phyloP scores from a whole-genome alignment of 2,797 vertebrate species.

The Chaetodon trifasciatus region DNA sequence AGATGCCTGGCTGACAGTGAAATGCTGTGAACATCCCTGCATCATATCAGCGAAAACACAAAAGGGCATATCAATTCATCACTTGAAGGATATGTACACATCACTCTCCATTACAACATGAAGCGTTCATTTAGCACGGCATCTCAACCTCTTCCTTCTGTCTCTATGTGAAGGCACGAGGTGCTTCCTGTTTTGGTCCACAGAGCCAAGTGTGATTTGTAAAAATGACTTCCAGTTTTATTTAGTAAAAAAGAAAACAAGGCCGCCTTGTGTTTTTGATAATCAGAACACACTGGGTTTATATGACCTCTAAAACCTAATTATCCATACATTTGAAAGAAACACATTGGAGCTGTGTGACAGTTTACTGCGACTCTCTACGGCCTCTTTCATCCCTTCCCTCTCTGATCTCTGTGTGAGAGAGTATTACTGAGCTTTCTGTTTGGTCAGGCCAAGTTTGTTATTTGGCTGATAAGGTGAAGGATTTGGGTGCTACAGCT shows the following conservation, averaged over 20 bases:
- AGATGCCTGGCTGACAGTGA: too few species aligned
- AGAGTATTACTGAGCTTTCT: neutral
- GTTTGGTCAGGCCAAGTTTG: neutral
- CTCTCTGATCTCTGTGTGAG: neutral
- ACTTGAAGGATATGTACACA: too few species aligned
- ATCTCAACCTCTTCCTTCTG: neutral
- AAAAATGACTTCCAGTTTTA: neutral
- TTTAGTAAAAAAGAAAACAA: neutral
- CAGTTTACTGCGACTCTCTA: neutral
- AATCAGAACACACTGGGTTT: neutral
- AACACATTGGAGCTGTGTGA: neutral
- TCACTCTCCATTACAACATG: neutral
- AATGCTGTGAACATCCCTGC: too few species aligned
- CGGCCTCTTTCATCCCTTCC: neutral
- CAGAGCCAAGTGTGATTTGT: neutral
- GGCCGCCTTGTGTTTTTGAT: neutral
- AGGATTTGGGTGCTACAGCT: slow-evolving; percentile 21
- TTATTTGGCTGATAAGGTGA: slow-evolving; percentile 27
- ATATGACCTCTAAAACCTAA: neutral
- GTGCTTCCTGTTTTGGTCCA: neutral
- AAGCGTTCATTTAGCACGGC: neutral
- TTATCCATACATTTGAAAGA: neutral
- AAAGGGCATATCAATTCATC: too few species aligned
- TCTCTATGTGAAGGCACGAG: neutral
- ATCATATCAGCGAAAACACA: too few species aligned